These are phyloP conservation scores for Procambarus clarkii DNA, from an alignment of 1,140 invertebrate species.

Conservation along the genomic window DNA sequence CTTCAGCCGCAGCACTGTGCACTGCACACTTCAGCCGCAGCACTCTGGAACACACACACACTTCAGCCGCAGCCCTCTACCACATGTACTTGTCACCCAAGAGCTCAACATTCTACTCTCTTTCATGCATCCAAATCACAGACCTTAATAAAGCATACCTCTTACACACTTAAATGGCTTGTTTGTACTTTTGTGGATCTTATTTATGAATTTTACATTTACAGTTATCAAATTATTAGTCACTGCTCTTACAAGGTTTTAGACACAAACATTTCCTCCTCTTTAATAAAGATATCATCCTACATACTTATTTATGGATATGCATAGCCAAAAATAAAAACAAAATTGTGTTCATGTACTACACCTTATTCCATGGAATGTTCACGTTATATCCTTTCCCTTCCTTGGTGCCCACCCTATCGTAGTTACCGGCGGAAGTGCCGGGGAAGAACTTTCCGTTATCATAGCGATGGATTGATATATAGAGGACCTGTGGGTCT, in stretches of 20 bases:
- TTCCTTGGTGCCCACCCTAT: constrained; percentile 82
- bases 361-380: constrained; percentile 90
- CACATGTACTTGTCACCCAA: no score
- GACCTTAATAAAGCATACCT: no score
- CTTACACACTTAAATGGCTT: no score
- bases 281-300: not conserved
- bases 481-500: constrained; percentile 87
- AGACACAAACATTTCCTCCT: not conserved
- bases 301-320: not conserved
- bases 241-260: not conserved
- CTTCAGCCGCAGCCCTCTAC: no score
- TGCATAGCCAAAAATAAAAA: not conserved
- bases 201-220: not conserved
- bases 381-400: constrained; percentile 92
- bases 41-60: no score
- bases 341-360: not conserved
- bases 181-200: not conserved
- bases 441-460: constrained; percentile 90
- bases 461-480: constrained; percentile 94
- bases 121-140: no score
- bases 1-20: no score
- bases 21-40: no score
- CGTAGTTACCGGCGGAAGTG: constrained; percentile 83
- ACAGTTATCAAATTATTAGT: not conserved
- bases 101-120: no score